These are phyloP conservation scores for Neocrepidodera transversa DNA, from an alignment of 2,888 invertebrate species.

Conservation along the genomic window DNA sequence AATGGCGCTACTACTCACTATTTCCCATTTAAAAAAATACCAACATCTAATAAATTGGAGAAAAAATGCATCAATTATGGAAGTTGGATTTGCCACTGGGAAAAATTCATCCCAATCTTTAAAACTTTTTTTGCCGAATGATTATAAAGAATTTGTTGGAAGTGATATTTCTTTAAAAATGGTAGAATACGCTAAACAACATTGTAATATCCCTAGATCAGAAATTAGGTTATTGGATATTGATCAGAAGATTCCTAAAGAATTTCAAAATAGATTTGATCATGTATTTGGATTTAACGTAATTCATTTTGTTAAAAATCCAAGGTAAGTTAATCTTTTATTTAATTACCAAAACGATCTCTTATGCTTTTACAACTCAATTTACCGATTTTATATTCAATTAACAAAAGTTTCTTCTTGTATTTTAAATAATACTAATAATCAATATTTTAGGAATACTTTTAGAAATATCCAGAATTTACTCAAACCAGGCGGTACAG, in stretches of 20 bases:
- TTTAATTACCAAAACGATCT: too few species aligned
- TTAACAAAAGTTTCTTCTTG: too few species aligned
- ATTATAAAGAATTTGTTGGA: constrained; percentile 10
- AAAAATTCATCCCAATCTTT: not conserved
- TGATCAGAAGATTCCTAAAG: not conserved
- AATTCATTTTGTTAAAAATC: not conserved
- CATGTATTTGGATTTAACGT: not conserved
- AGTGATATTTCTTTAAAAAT: not conserved
- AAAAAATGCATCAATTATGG: constrained; percentile 11
- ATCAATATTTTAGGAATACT: not conserved
- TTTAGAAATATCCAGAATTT: constrained; percentile 8
- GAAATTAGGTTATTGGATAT: constrained; percentile 5
- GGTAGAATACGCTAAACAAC: constrained; percentile 13
- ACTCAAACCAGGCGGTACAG: constrained; percentile 4
- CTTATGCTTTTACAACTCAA: too few species aligned
- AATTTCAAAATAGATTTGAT: not conserved
- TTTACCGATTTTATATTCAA: too few species aligned
- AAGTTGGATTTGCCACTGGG: constrained; percentile 13
- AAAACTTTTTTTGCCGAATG: constrained; percentile 1
- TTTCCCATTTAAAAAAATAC: constrained; percentile 9
- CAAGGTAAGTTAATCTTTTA: not conserved
- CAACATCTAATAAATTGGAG: constrained; percentile 20
- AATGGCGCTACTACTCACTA: not conserved
- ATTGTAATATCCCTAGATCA: not conserved
- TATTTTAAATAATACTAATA: too few species aligned